A percentile compares a stretch with the other conserved stretches of the same genome.
Conservation (phyloP, 2,797 vertebrate genomes). For the Protonibea diacanthus region DNA sequence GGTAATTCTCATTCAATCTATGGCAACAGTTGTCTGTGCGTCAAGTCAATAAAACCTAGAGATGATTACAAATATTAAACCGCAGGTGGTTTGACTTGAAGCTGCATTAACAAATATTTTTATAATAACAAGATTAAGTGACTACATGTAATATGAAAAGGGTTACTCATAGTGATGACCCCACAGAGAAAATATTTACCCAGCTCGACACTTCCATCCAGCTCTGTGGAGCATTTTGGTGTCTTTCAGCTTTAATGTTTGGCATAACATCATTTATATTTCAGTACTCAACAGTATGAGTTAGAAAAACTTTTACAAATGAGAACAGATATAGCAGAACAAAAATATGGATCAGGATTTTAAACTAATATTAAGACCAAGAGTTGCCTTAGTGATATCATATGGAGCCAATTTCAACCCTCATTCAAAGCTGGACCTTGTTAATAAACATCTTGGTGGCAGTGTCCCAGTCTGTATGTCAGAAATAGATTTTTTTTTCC, state of each 20-base stretch:
- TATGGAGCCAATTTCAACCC: not conserved
- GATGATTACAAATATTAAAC: constrained; percentile 4
- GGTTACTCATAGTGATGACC: not conserved
- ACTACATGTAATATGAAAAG: not conserved
- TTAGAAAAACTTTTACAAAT: not conserved
- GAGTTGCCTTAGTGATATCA: not conserved
- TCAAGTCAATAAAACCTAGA: constrained; percentile 12
- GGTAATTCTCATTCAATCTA: constrained; percentile 14
- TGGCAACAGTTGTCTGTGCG: not conserved
- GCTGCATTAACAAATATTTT: not conserved
- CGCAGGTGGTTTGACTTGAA: not conserved
- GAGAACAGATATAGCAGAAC: not conserved
- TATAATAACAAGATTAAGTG: not conserved
- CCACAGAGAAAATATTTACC: not conserved
- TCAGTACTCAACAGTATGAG: no score
- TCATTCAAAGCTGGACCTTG: not conserved
- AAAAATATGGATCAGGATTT: constrained; percentile 15
- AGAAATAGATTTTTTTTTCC: constrained; percentile 7
- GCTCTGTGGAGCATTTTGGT: no score
- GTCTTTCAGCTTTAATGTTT: not conserved
- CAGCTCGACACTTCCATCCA: not conserved
- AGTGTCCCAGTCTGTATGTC: constrained; percentile 2
- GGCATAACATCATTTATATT: no score
- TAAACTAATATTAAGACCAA: not conserved
- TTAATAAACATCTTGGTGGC: constrained; percentile 10